Conservation (phyloP, 2,797 vertebrate species). For the Acanthurus lineatus region DNA sequence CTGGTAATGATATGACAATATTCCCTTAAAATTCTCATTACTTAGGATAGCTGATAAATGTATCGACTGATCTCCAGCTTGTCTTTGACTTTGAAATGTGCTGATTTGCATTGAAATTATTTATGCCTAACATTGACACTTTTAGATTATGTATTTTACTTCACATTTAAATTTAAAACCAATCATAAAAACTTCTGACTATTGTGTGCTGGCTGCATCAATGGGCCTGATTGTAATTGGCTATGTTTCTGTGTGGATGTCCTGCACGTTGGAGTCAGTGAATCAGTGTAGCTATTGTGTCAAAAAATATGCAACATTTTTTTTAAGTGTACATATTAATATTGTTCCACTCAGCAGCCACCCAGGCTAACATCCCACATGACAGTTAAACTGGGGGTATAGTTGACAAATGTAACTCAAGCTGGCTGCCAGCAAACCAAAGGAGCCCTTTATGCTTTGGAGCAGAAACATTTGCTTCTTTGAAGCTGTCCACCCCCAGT, state of each 20-base stretch:
- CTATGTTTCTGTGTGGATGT: background rate
- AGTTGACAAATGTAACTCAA: constrained; percentile 4
- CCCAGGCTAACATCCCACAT: background rate
- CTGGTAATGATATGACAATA: background rate
- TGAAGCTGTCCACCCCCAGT: constrained; percentile 45
- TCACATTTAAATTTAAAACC: background rate
- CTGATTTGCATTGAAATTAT: background rate
- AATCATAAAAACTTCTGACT: background rate
- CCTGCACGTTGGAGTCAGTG: background rate
- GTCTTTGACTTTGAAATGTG: background rate
- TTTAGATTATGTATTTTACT: background rate
- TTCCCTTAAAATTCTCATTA: constrained; percentile 4
- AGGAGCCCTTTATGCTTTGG: constrained; percentile 2
- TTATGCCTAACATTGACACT: background rate
- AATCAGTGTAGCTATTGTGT: background rate
- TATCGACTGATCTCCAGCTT: background rate
- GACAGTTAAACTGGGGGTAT: constrained; percentile 16
- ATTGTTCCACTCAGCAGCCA: background rate
- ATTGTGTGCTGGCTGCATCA: background rate
- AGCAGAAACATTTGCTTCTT: constrained; percentile 19
- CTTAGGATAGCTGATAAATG: background rate
- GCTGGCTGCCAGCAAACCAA: constrained; percentile 28
- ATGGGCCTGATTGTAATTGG: background rate
- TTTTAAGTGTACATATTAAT: constrained; percentile 3
- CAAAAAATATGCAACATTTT: background rate